Base-by-base conservation (phyloP, 2,888 invertebrate species). In the Drosophila greeni region DNA sequence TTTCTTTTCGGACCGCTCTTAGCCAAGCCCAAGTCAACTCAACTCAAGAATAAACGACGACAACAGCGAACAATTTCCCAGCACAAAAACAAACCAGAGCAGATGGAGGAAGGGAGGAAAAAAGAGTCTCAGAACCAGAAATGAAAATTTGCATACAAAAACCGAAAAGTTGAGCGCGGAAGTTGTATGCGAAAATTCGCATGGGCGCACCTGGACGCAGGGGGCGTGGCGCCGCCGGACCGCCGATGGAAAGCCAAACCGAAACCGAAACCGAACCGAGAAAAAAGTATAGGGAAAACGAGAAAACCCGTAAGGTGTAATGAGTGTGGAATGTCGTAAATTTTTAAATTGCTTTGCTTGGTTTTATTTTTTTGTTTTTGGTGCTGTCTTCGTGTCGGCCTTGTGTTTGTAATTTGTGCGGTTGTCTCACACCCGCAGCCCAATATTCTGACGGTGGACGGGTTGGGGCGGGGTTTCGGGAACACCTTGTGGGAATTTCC, bases 301-400 rank as follows among this genome's bases (percentile, higher is more conserved):
- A 45, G 36, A 60, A 55, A 58, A 57, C 65, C 58, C 71, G 79
- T 78, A 71, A 82, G 82, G 80, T 84, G 84, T 84, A 80, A 80
- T 80, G 83, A 76, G 72, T 82, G 70, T 74, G 70, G 79, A 80
- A 84, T 84, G 79, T 84, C 84, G 79, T 80, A 80, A 79, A 84
- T 80, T 80, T 73, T 72, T 54, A 84, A 80, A 80, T 80, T 82
- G 66, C 79, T 74, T 71, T 67, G 52, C 54, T 62, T 82, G 59
- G 29, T 59, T 36, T 59, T 37, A 60, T 76, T 66, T 73, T 53
- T 40, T 70, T 58, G 36, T 73, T 53, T 40, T 70, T 58, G 36
- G 31, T 34, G 36, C 62, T 75, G 76, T 82, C 78, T 78, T 58
- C 76, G 29, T 18, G 8, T 5, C 18, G 45, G 18, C 42, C 18